Conservation (phyloP, 2,888 invertebrate species). For the Lamproptera curius region DNA sequence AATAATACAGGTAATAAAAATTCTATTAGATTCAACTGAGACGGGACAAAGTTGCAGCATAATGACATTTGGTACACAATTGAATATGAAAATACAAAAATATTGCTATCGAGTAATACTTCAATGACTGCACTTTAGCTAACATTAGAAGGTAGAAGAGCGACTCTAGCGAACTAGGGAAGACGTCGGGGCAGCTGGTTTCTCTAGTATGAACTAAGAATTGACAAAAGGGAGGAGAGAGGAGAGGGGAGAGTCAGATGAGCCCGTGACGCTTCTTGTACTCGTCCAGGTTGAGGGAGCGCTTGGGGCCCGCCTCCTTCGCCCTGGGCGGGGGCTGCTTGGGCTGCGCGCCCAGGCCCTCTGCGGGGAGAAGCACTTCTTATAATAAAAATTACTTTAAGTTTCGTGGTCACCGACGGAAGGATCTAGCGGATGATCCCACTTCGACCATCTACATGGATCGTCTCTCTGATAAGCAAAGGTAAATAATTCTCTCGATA, state of each 20-base stretch:
- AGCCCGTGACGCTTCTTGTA: constrained; percentile 96
- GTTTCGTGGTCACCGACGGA: not conserved
- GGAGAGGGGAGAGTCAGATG: constrained; percentile 74
- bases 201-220: too few relatives aligned
- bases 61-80: too few relatives aligned
- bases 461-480: not conserved
- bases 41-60: too few relatives aligned
- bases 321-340: constrained; percentile 83
- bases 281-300: constrained; percentile 93
- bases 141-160: not conserved
- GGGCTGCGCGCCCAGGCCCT: constrained; percentile 86
- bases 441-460: not conserved
- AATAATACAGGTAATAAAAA: too few relatives aligned
- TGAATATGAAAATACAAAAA: too few relatives aligned
- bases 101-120: too few relatives aligned
- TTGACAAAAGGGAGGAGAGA: not conserved
- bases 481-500: not conserved
- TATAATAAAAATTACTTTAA: too few relatives aligned
- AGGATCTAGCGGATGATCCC: not conserved
- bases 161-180: not conserved
- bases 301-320: constrained; percentile 88
- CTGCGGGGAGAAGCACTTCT: too few relatives aligned
- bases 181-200: too few relatives aligned
- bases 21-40: too few relatives aligned
- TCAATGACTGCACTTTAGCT: too few relatives aligned